Evolutionary conservation across 92 coral and sea anemone species (phyloP).

Genomic region (Micromussa lordhowensis): DNA sequence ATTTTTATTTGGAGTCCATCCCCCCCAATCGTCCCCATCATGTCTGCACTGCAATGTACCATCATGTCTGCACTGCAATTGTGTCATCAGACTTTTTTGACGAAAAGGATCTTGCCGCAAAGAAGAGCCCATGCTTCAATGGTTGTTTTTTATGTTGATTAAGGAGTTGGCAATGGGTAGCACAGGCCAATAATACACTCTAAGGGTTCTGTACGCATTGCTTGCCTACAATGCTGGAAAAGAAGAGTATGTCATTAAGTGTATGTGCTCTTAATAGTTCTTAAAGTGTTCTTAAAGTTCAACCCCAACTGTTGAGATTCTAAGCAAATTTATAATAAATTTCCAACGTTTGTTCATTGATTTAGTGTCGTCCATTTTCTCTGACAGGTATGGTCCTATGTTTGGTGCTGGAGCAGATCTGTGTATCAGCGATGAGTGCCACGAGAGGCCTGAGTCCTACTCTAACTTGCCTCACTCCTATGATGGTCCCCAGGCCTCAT

Average conservation of each 20-base stretch:
- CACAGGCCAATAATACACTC: too few relatives aligned
- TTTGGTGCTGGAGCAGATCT: slow-evolving; percentile 99
- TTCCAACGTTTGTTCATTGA: too few relatives aligned
- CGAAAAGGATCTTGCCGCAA: neutral
- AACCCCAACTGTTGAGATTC: too few relatives aligned
- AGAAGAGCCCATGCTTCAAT: neutral
- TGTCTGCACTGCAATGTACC: neutral
- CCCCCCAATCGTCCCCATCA: too few relatives aligned
- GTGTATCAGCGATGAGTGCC: slow-evolving; percentile 80
- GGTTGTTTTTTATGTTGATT: neutral
- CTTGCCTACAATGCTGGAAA: too few relatives aligned
- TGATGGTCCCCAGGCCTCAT: slow-evolving; percentile 84
- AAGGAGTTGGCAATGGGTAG: neutral
- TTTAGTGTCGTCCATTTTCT: neutral
- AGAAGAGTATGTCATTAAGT: too few relatives aligned
- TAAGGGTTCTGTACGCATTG: too few relatives aligned
- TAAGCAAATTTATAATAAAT: too few relatives aligned
- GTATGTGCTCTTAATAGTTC: too few relatives aligned
- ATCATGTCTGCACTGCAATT: neutral
- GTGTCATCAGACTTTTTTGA: neutral
- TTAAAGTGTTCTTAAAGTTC: too few relatives aligned
- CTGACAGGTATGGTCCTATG: slow-evolving; percentile 88
- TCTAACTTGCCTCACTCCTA: slow-evolving; percentile 93
- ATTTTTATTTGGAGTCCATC: too few relatives aligned
- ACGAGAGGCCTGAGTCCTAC: slow-evolving; percentile 78